These are phyloP conservation scores for Datnioides undecimradiatus DNA, from an alignment of 2,113 vertebrate genomes.

Conservation along the genomic window DNA sequence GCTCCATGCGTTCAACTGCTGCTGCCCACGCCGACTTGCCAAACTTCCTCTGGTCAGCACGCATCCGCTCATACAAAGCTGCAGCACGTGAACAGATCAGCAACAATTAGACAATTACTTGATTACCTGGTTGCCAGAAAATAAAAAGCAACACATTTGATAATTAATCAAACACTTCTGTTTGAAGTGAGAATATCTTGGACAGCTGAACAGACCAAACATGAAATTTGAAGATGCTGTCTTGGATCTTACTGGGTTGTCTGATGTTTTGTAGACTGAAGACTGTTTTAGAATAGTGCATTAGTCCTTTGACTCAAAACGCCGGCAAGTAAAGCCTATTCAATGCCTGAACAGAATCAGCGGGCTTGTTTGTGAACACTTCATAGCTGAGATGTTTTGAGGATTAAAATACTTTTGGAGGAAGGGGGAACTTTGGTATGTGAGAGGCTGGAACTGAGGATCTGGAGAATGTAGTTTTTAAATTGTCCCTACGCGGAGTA, in stretches of 20 bases:
- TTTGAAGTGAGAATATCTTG: too few species aligned
- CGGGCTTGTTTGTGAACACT: background rate
- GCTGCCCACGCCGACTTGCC: conserved; percentile 95
- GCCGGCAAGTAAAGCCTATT: background rate
- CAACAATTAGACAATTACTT: too few species aligned
- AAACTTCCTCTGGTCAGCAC: conserved; percentile 95
- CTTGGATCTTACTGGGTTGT: too few species aligned
- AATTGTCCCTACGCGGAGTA: background rate
- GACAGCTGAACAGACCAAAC: too few species aligned
- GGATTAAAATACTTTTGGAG: conserved; percentile 28
- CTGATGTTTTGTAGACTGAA: background rate
- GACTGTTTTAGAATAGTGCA: background rate
- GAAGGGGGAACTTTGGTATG: background rate
- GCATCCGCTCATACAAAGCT: conserved; percentile 96
- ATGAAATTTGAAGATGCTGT: too few species aligned
- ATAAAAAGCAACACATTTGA: too few species aligned
- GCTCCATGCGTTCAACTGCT: conserved; percentile 95
- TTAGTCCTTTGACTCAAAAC: background rate
- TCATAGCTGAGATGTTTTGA: conserved; percentile 34
- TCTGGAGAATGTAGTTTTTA: background rate
- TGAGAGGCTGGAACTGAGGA: conserved; percentile 5
- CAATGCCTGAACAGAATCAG: background rate
- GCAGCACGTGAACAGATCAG: too few species aligned
- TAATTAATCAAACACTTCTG: too few species aligned
- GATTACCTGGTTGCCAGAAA: too few species aligned